Conservation (phyloP, 2,113 vertebrate genomes). For the Takifugu flavidus region DNA sequence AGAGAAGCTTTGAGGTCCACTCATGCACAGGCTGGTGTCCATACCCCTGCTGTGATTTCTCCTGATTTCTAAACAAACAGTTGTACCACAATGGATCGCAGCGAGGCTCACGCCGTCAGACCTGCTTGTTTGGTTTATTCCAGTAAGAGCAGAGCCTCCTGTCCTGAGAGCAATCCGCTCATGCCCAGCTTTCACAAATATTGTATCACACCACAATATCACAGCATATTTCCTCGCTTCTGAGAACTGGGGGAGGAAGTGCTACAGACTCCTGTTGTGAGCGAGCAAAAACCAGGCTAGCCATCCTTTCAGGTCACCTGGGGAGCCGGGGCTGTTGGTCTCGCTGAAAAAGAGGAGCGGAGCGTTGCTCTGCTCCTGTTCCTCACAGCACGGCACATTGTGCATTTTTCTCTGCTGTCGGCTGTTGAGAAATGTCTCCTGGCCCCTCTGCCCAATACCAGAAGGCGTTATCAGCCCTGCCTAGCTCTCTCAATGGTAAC, state of each 20-base stretch:
- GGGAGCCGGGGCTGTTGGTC: slow-evolving; percentile 20
- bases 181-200: slow-evolving; percentile 41
- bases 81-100: slow-evolving; percentile 34
- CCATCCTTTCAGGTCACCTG: slow-evolving; percentile 38
- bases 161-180: slow-evolving; percentile 40
- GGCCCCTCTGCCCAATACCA: slow-evolving; percentile 49
- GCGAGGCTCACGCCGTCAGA: slow-evolving; percentile 37
- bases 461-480: slow-evolving; percentile 58
- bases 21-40: slow-evolving; percentile 9
- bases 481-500: slow-evolving; percentile 56
- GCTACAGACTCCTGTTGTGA: slow-evolving; percentile 34
- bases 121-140: slow-evolving; percentile 58
- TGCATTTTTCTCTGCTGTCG: slow-evolving; percentile 30
- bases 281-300: slow-evolving; percentile 34
- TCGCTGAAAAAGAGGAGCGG: slow-evolving; percentile 31
- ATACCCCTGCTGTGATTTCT: slow-evolving; percentile 36
- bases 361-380: no score
- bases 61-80: slow-evolving; percentile 51
- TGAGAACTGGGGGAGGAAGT: slow-evolving; percentile 1
- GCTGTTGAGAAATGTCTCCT: slow-evolving; percentile 58
- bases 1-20: neutral
- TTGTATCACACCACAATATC: slow-evolving; percentile 33
- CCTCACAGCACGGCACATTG: slow-evolving; percentile 4
- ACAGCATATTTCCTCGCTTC: slow-evolving; percentile 12
- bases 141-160: slow-evolving; percentile 38